Percentiles rank a stretch among this genome's conserved stretches.
These are phyloP conservation scores for Naso thynnoides DNA, from an alignment of 2,797 vertebrate species.

Conservation along the genomic window DNA sequence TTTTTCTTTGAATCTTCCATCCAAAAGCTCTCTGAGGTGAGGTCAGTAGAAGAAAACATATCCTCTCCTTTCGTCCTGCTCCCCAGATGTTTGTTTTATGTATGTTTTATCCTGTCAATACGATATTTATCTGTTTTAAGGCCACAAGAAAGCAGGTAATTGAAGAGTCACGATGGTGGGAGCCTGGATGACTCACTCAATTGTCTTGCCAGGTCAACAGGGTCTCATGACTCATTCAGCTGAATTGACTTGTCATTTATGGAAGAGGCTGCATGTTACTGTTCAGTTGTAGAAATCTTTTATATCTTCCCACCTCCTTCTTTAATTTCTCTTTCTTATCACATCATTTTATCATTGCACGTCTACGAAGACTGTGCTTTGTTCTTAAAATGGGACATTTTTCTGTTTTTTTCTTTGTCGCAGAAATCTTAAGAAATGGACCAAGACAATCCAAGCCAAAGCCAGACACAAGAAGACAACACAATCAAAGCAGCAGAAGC, in stretches of 20 bases:
- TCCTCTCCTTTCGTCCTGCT: conserved; percentile 7
- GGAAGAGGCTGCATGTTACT: conserved; percentile 22
- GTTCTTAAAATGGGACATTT: conserved; percentile 11
- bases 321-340: neutral
- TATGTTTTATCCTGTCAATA: conserved; percentile 5
- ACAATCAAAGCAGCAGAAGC: conserved; percentile 59
- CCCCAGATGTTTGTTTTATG: conserved; percentile 6
- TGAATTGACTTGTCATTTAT: conserved; percentile 30
- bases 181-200: conserved; percentile 52
- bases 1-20: conserved; percentile 11
- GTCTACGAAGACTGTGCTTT: neutral
- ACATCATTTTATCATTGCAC: neutral
- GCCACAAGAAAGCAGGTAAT: conserved; percentile 51
- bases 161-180: conserved; percentile 35
- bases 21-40: conserved; percentile 23
- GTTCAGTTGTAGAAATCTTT: conserved; percentile 6
- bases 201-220: conserved; percentile 46
- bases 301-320: neutral
- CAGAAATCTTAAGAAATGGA: conserved; percentile 79
- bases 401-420: conserved; percentile 37
- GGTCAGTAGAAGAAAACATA: neutral
- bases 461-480: conserved; percentile 49
- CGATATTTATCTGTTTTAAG: conserved; percentile 33
- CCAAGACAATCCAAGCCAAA: conserved; percentile 62
- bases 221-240: conserved; percentile 55